These are phyloP conservation scores for Sporophila hypoxantha DNA, from an alignment of 2,113 vertebrate genomes.

Conservation along the genomic window DNA sequence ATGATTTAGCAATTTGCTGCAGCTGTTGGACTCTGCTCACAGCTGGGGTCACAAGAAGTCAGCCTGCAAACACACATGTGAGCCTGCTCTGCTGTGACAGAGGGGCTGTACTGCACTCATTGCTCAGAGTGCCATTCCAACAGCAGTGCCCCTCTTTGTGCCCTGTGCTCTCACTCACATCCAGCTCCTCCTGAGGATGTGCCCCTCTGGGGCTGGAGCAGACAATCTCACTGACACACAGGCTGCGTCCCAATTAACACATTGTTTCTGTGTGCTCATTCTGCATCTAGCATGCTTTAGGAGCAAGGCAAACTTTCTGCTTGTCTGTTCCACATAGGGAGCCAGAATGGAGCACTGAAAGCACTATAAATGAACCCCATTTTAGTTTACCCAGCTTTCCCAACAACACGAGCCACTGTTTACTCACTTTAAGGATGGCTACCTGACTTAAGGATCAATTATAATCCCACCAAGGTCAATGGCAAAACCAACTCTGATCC, in stretches of 20 bases:
- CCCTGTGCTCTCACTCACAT: not conserved
- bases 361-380: not conserved
- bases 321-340: not conserved
- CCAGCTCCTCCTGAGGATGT: not conserved
- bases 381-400: not conserved
- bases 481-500: not conserved
- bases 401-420: not conserved
- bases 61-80: not conserved
- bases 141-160: not conserved
- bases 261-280: not conserved
- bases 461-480: not conserved
- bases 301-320: not conserved
- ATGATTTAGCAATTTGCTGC: constrained; percentile 5
- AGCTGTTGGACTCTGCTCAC: not conserved
- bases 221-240: not conserved
- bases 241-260: not conserved
- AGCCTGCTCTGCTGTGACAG: not conserved
- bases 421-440: not conserved
- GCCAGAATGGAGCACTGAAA: not conserved
- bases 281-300: not conserved
- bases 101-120: not conserved
- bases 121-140: not conserved
- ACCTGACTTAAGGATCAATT: not conserved
- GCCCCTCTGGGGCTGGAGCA: not conserved
- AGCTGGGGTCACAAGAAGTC: not conserved